Evolutionary conservation across 1,140 invertebrate genomes (phyloP).

Genomic region (Megathymus violae): DNA sequence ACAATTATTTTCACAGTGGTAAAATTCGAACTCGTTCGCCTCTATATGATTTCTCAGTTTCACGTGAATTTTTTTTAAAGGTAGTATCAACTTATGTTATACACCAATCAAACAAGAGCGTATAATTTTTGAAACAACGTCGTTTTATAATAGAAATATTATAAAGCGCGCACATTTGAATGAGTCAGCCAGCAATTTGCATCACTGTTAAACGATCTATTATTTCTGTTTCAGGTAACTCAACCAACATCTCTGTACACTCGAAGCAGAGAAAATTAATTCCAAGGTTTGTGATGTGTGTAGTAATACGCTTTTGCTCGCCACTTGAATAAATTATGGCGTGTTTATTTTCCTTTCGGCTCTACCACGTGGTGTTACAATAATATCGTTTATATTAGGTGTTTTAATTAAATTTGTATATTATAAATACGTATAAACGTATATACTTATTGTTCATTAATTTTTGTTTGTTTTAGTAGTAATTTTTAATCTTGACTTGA

Average conservation of each 20-base stretch:
- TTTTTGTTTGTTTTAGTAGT: too few species aligned
- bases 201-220: slow-evolving; percentile 32
- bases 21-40: too few species aligned
- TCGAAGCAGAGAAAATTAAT: slow-evolving; percentile 36
- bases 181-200: slow-evolving; percentile 22
- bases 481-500: too few species aligned
- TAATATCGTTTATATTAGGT: slow-evolving; percentile 1
- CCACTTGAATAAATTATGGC: slow-evolving; percentile 60
- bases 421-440: too few species aligned
- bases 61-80: too few species aligned
- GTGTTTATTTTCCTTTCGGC: slow-evolving; percentile 40
- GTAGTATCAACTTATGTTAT: too few species aligned
- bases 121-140: background rate
- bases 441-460: too few species aligned
- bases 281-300: slow-evolving; percentile 55
- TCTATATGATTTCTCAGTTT: too few species aligned
- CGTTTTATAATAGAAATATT: slow-evolving; percentile 12
- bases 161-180: slow-evolving; percentile 8
- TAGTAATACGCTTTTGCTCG: slow-evolving; percentile 38
- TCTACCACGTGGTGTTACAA: background rate
- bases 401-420: background rate
- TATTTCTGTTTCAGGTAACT: slow-evolving; percentile 68
- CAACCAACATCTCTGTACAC: slow-evolving; percentile 40
- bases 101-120: background rate
- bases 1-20: too few species aligned